Conservation (phyloP, 92 coral and sea anemone species). For the Actinostola sp. region DNA sequence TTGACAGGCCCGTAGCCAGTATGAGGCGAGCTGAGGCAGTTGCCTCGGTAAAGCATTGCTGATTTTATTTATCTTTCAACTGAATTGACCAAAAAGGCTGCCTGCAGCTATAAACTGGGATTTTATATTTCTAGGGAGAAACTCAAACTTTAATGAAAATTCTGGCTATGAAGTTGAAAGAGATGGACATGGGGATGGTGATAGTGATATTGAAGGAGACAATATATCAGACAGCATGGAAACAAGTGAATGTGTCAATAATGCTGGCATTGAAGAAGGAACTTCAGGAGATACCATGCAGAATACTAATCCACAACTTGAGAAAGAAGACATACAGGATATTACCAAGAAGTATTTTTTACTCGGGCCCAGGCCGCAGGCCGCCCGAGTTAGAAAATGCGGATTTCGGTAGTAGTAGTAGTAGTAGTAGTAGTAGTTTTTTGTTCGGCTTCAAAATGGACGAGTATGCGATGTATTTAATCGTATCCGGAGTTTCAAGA, state of each 20-base stretch:
- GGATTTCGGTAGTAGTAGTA: too few relatives aligned
- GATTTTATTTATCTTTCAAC: too few relatives aligned
- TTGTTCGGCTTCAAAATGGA: too few relatives aligned
- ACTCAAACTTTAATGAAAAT: background rate
- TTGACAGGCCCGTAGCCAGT: too few relatives aligned
- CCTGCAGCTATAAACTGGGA: too few relatives aligned
- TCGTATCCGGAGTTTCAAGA: too few relatives aligned
- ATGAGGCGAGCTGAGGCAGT: too few relatives aligned
- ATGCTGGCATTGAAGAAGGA: background rate
- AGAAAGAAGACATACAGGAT: conserved; percentile 5
- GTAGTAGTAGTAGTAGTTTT: too few relatives aligned
- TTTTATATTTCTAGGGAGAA: conserved; percentile 2
- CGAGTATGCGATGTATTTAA: too few relatives aligned
- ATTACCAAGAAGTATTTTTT: conserved; percentile 21
- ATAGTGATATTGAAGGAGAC: background rate
- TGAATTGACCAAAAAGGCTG: background rate
- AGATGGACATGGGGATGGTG: background rate
- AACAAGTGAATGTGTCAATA: background rate
- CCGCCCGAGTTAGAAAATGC: too few relatives aligned
- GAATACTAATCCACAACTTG: conserved; percentile 5
- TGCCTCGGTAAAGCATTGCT: too few relatives aligned
- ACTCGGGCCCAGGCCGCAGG: too few relatives aligned
- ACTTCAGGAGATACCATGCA: background rate
- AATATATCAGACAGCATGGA: background rate
- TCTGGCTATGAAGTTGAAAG: background rate